Evolutionary conservation across 2,113 vertebrate species (phyloP).

Genomic region (Xenus cinereus): DNA sequence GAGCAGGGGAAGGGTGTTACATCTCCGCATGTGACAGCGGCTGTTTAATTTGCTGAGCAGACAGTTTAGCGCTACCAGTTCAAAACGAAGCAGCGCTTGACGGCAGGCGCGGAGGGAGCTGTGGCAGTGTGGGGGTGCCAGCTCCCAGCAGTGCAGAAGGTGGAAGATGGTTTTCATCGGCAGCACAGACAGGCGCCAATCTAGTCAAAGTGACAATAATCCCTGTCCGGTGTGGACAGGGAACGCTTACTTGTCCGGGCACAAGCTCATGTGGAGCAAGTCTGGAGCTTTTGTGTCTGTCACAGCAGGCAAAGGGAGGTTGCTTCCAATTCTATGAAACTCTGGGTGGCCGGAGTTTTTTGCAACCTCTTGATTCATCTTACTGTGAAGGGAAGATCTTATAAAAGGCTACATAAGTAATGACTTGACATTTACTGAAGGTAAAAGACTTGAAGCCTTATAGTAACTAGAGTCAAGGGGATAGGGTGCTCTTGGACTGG

Average conservation of each 20-base stretch:
- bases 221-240: fast-evolving
- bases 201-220: background rate
- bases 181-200: background rate
- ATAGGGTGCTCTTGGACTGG: background rate
- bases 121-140: too few relatives aligned
- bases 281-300: background rate
- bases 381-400: background rate
- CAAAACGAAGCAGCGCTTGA: background rate
- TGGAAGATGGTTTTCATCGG: background rate
- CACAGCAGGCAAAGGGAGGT: too few relatives aligned
- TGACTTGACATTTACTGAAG: background rate
- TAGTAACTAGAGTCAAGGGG: background rate
- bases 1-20: background rate
- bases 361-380: background rate
- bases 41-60: background rate
- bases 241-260: fast-evolving
- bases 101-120: background rate
- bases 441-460: background rate
- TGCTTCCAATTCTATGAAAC: background rate
- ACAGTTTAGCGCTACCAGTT: too few relatives aligned
- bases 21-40: background rate
- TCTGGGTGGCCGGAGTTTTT: background rate
- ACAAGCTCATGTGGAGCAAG: background rate
- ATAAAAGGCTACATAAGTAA: background rate
- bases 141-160: background rate